Percentiles rank a stretch among this genome's conserved stretches.
phyloP scores from a whole-genome alignment of 2,113 vertebrate genomes.

The Hippocampus mohnikei region DNA sequence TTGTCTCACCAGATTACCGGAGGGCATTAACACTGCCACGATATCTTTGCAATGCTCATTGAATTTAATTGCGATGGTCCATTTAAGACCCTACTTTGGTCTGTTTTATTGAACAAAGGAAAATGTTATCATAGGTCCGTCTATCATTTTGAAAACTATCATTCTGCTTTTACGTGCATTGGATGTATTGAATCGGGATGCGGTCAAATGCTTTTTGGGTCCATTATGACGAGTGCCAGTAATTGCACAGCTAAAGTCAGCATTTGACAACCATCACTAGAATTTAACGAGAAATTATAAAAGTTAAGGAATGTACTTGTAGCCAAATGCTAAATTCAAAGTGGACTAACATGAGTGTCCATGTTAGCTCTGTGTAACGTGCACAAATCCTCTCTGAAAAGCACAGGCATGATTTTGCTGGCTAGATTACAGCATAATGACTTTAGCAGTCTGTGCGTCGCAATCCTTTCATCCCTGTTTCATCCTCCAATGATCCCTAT shows the following conservation, averaged over 20 bases:
- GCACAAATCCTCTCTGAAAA: neutral
- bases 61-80: conserved; percentile 26
- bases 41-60: conserved; percentile 43
- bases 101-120: conserved; percentile 18
- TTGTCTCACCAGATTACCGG: conserved; percentile 4
- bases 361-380: neutral
- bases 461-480: neutral
- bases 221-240: neutral
- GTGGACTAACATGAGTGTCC: neutral
- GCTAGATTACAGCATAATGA: neutral
- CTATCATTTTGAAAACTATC: conserved; percentile 8
- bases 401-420: neutral
- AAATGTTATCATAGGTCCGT: neutral
- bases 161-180: neutral
- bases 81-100: conserved; percentile 3
- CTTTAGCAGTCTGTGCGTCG: neutral
- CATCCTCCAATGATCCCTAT: neutral
- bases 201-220: neutral
- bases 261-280: neutral
- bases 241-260: neutral
- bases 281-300: neutral
- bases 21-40: conserved; percentile 17
- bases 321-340: neutral
- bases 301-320: neutral
- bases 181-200: neutral